Evolutionary conservation across 2,888 invertebrate genomes (phyloP).

Genomic region (Cryptus viduatorius): DNA sequence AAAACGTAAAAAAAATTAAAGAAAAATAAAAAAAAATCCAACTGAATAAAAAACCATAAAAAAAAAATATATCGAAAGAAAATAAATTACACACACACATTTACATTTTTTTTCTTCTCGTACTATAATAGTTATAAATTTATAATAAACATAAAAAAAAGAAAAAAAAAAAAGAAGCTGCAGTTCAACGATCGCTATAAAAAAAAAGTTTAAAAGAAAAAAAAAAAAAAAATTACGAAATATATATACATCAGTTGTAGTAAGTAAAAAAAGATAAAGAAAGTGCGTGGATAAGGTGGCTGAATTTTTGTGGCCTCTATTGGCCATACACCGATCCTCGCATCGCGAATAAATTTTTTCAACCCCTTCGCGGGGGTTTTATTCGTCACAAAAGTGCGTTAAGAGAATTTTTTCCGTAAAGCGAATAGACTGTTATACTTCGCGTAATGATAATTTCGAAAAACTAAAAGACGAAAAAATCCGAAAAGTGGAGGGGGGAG

Average conservation of each 20-base stretch:
- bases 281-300: conserved; percentile 32
- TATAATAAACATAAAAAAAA: neutral
- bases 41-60: neutral
- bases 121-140: conserved; percentile 12
- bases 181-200: conserved; percentile 1
- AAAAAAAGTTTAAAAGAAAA: conserved; percentile 29
- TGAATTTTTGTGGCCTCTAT: conserved; percentile 53
- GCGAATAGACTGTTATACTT: neutral
- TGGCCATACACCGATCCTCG: conserved; percentile 28
- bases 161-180: neutral
- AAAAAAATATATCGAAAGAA: neutral
- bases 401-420: neutral
- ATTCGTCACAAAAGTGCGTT: neutral
- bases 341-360: conserved; percentile 5
- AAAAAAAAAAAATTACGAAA: conserved; percentile 6
- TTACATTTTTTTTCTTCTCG: neutral
- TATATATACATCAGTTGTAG: neutral
- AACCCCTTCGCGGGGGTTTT: neutral
- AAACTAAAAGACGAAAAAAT: conserved; percentile 13
- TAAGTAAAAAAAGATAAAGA: conserved; percentile 6
- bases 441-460: neutral
- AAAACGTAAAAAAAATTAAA: conserved; percentile 7
- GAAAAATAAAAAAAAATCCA: neutral
- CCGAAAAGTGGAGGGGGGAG: neutral
- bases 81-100: conserved; percentile 7